Evolutionary conservation across 2,888 invertebrate species (phyloP), one percentile per base, ranked within the genome.

Genomic region (Sminthurides aquaticus): DNA sequence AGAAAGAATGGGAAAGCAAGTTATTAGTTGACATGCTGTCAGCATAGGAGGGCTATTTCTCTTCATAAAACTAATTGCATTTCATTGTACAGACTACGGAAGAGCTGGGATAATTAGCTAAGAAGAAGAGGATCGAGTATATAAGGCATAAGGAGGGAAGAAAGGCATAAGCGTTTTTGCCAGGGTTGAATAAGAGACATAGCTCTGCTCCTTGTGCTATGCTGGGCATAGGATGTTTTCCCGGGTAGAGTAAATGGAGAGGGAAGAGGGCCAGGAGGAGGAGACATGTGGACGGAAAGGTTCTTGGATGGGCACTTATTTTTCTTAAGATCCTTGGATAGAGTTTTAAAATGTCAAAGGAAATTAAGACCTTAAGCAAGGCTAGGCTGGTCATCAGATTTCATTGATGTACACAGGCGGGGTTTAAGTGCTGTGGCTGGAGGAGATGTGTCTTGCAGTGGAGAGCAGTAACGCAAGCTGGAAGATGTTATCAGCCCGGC

Each of bases 1-100:
- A n/a, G 22, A 52, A 52, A 52, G 52, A 20, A 52, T 52, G 8
- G 8, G 5, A 8, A 52, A 34, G 15, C 43, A 34, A 5, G 43
- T 15, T 52, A 52, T 59, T 24, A 59, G 43, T 64, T 55, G 58
- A 64, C 59, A 64, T 52, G 49, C 27, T 58, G 58, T 64, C 64
- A 43, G 59, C 59, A 58, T 54, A 52, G 59, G 29, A 49, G 52
- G 60, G 64, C 68, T 65, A 71, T 72, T 72, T 72, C 69, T 71
- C 72, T 72, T 71, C 68, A 69, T 72, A 69, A 71, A 70, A 67
- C 66, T 71, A 73, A 73, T 73, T 73, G 69, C 70, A 70, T 73
- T 71, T 71, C 71, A 70, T 70, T 73, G 68, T 70, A 67, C 71
- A 73, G 70, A 70, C 67, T 69, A 69, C 70, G 68, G 69, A 62